Evolutionary conservation across 2,113 vertebrate genomes (phyloP).

Genomic region (Elgaria multicarinata): DNA sequence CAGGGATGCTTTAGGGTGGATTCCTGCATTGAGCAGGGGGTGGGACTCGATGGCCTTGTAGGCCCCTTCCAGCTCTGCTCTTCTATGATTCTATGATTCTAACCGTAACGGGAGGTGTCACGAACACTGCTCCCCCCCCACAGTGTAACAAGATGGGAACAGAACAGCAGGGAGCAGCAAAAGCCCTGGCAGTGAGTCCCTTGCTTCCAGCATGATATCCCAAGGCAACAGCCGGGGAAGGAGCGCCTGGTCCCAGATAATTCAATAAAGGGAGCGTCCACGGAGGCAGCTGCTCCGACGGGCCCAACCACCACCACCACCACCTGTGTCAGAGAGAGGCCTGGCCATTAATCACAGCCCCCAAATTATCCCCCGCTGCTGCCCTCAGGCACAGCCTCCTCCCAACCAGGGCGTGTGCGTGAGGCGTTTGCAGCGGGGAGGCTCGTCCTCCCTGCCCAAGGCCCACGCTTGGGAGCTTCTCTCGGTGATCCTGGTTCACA

Average conservation of each 20-base stretch:
- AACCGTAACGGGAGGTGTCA: accelerated
- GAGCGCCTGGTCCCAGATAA: constrained; percentile 70
- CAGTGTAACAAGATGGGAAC: neutral
- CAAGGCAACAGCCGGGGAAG: neutral
- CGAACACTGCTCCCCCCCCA: neutral
- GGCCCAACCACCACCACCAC: constrained; percentile 77
- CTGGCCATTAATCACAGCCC: constrained; percentile 88
- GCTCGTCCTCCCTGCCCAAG: neutral
- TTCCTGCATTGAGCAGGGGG: too few relatives aligned
- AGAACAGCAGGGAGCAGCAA: neutral
- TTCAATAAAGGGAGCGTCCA: constrained; percentile 81
- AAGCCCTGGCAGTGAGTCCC: neutral
- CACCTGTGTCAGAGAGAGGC: constrained; percentile 83
- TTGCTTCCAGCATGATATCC: neutral
- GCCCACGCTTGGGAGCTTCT: neutral
- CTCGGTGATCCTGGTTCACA: too few relatives aligned
- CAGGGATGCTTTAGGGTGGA: too few relatives aligned
- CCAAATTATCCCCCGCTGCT: constrained; percentile 81
- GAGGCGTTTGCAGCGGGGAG: neutral
- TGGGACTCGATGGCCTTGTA: too few relatives aligned
- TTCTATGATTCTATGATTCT: too few relatives aligned
- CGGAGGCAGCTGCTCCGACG: constrained; percentile 77
- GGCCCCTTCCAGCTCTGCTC: too few relatives aligned
- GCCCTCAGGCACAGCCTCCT: constrained; percentile 60
- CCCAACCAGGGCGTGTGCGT: constrained; percentile 7